Evolutionary conservation across 1,140 invertebrate species (phyloP).

Genomic region (Lerema accius): DNA sequence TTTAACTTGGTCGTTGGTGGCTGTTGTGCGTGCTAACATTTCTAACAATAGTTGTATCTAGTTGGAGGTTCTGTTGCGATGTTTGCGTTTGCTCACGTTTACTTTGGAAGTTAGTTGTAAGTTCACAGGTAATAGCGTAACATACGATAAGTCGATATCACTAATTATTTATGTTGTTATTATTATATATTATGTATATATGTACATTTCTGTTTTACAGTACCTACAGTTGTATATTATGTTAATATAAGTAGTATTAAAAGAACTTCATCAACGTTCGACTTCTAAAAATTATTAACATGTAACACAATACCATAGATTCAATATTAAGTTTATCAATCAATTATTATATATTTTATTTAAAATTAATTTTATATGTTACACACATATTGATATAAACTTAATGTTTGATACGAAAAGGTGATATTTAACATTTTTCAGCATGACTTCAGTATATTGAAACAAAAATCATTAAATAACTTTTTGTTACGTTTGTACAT

Average conservation of each 20-base stretch:
- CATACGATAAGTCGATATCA: constrained; percentile 37
- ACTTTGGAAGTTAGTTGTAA: constrained; percentile 49
- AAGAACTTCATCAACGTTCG: constrained; percentile 18
- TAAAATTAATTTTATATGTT: constrained; percentile 5
- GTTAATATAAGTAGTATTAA: constrained; percentile 24
- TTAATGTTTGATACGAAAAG: constrained; percentile 22
- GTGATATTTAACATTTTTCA: constrained; percentile 18
- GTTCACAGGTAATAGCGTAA: constrained; percentile 52
- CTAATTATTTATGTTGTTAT: constrained; percentile 27
- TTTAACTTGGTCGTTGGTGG: constrained; percentile 74
- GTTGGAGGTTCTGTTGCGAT: constrained; percentile 63
- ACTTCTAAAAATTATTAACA: constrained; percentile 36
- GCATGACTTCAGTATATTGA: constrained; percentile 20
- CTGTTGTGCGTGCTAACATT: constrained; percentile 79
- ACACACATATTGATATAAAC: constrained; percentile 20
- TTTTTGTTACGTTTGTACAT: constrained; percentile 18
- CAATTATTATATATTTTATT: constrained; percentile 19
- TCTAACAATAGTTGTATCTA: constrained; percentile 69
- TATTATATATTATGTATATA: constrained; percentile 28
- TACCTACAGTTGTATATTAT: constrained; percentile 16
- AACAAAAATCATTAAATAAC: constrained; percentile 6
- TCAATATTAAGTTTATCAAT: constrained; percentile 26
- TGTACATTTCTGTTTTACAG: constrained; percentile 25
- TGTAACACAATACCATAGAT: constrained; percentile 20
- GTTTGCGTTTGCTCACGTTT: constrained; percentile 55